Evolutionary conservation across 1,140 invertebrate genomes (phyloP).

Genomic region (Agrypnia vestita): DNA sequence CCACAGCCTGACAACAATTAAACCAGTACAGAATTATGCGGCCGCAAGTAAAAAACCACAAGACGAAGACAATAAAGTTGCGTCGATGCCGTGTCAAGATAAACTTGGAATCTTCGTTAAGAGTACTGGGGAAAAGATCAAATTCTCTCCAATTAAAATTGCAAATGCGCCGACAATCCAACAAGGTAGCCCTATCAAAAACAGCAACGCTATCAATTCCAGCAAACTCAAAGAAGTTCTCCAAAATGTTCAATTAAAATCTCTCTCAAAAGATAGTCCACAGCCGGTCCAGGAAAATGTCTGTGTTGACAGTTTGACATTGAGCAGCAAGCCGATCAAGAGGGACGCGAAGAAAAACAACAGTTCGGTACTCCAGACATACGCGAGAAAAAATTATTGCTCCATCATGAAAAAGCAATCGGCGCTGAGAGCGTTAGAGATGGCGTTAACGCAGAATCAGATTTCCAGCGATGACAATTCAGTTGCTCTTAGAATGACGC

Average conservation of each 20-base stretch:
- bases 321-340: neutral
- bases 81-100: too few species aligned
- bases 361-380: slow-evolving; percentile 27
- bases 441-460: slow-evolving; percentile 6
- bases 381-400: slow-evolving; percentile 47
- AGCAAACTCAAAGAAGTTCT: slow-evolving; percentile 11
- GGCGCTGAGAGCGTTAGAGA: slow-evolving; percentile 1
- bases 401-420: slow-evolving; percentile 38
- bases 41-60: neutral
- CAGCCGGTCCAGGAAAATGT: neutral
- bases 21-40: neutral
- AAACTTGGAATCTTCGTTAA: too few species aligned
- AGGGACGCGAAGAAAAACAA: slow-evolving; percentile 26
- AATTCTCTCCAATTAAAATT: slow-evolving; percentile 14
- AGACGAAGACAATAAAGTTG: neutral
- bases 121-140: too few species aligned
- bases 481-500: slow-evolving; percentile 32
- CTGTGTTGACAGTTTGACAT: neutral
- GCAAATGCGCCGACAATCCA: neutral
- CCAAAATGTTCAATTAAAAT: slow-evolving; percentile 5
- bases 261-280: neutral
- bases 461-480: slow-evolving; percentile 40
- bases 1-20: too few species aligned
- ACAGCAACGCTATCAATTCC: slow-evolving; percentile 1
- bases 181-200: neutral